Base-by-base conservation (phyloP, 2,113 vertebrate species). In the Melanerpes formicivorus region DNA sequence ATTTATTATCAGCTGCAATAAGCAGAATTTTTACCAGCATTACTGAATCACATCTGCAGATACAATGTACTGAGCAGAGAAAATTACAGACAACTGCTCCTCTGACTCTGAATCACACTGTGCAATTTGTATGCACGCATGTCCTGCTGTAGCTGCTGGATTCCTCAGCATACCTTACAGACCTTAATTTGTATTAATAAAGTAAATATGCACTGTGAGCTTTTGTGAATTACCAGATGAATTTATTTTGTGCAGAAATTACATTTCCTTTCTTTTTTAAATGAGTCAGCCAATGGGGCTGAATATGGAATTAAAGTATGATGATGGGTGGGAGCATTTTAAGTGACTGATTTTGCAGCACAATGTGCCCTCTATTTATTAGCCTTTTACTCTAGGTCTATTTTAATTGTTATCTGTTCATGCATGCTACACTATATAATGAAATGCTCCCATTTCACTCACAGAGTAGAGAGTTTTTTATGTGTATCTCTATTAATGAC, bases 401-500 rank as follows among this genome's bases (percentile, higher is more conserved):
- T 97, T 97, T 98, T 98, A 98, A 98, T 98, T 98, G 97, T 98
- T 97, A 97, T 98, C 97, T 97, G 95, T 78, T 96, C 93, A 86
- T 52, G 94, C 95, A 95, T 95, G 96, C 77, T 90, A 95, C 60
- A 95, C 87, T 87, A 96, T 97, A 97, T 98, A 98, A 98, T 98
- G 97, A 98, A 98, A 97, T 62, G 96, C 95, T 98, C 96, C 96
- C 93, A 97, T 97, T 97, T 97, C 97, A 97, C 94, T 93, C 95
- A 93, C 84, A 75, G 83, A 97, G 93, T 90, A 93, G 69, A 94
- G 92, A 96, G 94, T 84, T 96, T 95, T 97, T 96, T 96, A 95
- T 96, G 93, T 96, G 96, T 92, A 97, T 95, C 95, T 97, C 96
- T 97, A 95, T 94, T 97, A 97, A 97, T 97, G 97, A 98, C 97